phyloP scores from a whole-genome alignment of 2,797 vertebrate genomes.

The Salarias fasciatus region DNA sequence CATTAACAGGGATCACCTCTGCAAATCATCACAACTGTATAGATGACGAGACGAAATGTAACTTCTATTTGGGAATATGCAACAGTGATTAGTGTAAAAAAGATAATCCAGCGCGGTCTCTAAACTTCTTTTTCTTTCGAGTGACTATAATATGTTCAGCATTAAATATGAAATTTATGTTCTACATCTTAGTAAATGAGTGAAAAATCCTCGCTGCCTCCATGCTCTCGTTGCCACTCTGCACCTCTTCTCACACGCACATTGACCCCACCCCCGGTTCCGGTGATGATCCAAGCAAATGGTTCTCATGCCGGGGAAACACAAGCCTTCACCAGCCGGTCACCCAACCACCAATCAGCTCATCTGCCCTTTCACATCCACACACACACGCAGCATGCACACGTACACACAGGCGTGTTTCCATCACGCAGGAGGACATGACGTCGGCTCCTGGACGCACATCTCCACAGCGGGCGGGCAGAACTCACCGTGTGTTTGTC shows the following conservation, averaged over 20 bases:
- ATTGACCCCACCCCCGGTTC: neutral
- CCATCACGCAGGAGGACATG: neutral
- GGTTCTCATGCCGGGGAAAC: constrained; percentile 72
- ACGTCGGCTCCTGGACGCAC: neutral
- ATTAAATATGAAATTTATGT: too few relatives aligned
- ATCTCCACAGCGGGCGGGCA: too few relatives aligned
- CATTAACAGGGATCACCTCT: too few relatives aligned
- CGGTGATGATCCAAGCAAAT: constrained; percentile 66
- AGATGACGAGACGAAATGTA: too few relatives aligned
- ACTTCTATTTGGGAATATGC: too few relatives aligned
- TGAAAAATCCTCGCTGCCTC: neutral
- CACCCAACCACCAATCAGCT: constrained; percentile 71
- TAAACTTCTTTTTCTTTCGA: too few relatives aligned
- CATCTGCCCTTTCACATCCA: constrained; percentile 47
- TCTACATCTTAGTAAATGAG: too few relatives aligned
- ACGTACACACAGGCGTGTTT: constrained; percentile 6
- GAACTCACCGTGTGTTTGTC: too few relatives aligned
- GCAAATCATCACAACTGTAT: too few relatives aligned
- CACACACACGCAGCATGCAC: constrained; percentile 16
- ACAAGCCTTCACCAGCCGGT: constrained; percentile 77
- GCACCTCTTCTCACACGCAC: constrained; percentile 8
- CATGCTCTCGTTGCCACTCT: neutral
- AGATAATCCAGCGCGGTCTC: too few relatives aligned
- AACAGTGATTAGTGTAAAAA: too few relatives aligned
- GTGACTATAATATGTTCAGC: too few relatives aligned